Percentiles rank a stretch among this genome's conserved stretches.
Conservation (phyloP, 2,113 vertebrate species). For the Lepisosteus osseus region DNA sequence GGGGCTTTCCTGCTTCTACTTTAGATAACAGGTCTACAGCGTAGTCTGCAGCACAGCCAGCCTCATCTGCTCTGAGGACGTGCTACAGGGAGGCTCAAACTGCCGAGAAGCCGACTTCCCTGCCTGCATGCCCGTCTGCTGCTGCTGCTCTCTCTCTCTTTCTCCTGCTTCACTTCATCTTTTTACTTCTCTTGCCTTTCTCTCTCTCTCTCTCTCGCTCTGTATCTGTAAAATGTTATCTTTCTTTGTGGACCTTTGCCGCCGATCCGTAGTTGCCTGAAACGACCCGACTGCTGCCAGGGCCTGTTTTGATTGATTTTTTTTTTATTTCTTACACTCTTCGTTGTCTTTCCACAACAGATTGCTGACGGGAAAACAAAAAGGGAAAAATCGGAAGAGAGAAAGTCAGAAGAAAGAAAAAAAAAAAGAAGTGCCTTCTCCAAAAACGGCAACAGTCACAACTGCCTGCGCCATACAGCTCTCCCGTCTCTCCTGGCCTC, state of each 20-base stretch:
- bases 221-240: constrained; percentile 37
- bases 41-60: constrained; percentile 20
- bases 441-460: neutral
- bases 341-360: constrained; percentile 28
- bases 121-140: neutral
- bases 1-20: constrained; percentile 28
- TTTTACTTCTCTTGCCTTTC: constrained; percentile 47
- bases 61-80: constrained; percentile 36
- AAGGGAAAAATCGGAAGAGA: neutral
- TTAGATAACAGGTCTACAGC: neutral
- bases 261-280: no score
- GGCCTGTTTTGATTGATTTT: constrained; percentile 24
- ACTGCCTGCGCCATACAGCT: neutral
- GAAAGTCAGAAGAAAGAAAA: neutral
- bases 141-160: constrained; percentile 16
- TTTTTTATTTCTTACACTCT: constrained; percentile 60
- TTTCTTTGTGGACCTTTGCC: no score
- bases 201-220: constrained; percentile 66
- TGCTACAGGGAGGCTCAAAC: constrained; percentile 34
- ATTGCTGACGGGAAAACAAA: neutral
- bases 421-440: neutral
- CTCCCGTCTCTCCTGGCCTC: constrained; percentile 2
- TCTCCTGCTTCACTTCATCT: neutral
- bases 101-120: constrained; percentile 10
- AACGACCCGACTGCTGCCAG: no score